phyloP scores from a whole-genome alignment of 2,888 invertebrate species.

The Allacma fusca region DNA sequence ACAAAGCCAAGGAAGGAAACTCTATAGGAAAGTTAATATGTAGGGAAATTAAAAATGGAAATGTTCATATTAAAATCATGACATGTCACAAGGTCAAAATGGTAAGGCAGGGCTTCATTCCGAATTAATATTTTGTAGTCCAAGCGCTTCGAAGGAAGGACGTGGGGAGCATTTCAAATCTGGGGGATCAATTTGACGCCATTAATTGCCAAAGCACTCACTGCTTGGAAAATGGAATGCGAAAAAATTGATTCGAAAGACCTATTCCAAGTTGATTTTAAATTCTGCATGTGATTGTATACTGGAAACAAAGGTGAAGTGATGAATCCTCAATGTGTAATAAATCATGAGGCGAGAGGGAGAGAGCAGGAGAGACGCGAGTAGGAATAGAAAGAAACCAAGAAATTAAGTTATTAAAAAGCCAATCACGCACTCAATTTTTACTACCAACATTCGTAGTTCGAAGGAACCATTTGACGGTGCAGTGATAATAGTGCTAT shows the following conservation, averaged over 20 bases:
- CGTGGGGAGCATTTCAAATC: neutral
- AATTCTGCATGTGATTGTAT: conserved; percentile 26
- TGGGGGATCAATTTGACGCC: neutral
- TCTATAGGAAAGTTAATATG: no score
- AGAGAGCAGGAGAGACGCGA: neutral
- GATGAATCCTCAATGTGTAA: conserved; percentile 34
- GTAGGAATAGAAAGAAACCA: neutral
- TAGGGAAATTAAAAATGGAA: no score
- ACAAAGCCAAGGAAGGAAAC: no score
- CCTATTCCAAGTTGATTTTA: conserved; percentile 17
- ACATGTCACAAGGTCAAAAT: neutral
- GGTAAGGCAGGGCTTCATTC: neutral
- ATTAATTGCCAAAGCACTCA: neutral
- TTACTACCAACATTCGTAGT: conserved; percentile 7
- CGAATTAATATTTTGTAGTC: conserved; percentile 8
- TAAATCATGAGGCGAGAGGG: conserved; percentile 31
- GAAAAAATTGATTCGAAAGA: conserved; percentile 29
- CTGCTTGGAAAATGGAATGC: neutral
- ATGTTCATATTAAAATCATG: neutral
- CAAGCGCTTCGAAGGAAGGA: neutral
- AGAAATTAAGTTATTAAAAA: conserved; percentile 42
- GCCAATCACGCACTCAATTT: conserved; percentile 46
- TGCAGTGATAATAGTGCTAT: conserved; percentile 39
- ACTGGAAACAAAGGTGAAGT: conserved; percentile 32
- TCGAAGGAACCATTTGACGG: neutral